phyloP scores from a whole-genome alignment of 2,113 vertebrate species.

The Philantomba maxwellii region DNA sequence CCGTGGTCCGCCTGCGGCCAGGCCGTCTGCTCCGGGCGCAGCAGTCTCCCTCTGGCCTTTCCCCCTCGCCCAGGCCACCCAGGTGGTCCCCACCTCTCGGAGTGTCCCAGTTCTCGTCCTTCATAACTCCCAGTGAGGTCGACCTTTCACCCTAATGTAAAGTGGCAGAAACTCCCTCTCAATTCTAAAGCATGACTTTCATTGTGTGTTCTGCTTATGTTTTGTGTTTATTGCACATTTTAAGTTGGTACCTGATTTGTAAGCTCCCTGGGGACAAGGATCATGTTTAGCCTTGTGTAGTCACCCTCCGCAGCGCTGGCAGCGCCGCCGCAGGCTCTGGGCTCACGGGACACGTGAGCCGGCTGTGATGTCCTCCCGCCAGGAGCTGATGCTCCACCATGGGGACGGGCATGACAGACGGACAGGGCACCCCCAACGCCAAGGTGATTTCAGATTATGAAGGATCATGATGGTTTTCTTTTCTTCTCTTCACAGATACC shows the following conservation, averaged over 20 bases:
- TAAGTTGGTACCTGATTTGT: no score
- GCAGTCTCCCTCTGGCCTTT: not conserved
- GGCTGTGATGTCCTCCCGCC: fast-evolving
- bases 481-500: conserved; percentile 83
- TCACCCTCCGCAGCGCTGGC: no score
- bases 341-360: fast-evolving
- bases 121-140: not conserved
- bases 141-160: no score
- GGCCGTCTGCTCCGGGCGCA: not conserved
- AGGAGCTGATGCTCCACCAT: fast-evolving
- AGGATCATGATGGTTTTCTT: not conserved
- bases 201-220: not conserved
- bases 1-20: not conserved
- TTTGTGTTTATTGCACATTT: not conserved
- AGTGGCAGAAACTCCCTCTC: not conserved
- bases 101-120: no score
- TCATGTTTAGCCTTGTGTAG: not conserved
- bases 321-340: fast-evolving
- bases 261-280: not conserved
- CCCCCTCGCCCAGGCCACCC: fast-evolving
- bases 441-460: not conserved
- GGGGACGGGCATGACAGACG: fast-evolving
- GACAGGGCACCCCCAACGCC: not conserved
- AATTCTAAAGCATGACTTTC: fast-evolving
- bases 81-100: no score